Percentiles rank a stretch among this genome's conserved stretches.
Conservation (phyloP, 2,888 invertebrate species). For the Antheraea yamamai region DNA sequence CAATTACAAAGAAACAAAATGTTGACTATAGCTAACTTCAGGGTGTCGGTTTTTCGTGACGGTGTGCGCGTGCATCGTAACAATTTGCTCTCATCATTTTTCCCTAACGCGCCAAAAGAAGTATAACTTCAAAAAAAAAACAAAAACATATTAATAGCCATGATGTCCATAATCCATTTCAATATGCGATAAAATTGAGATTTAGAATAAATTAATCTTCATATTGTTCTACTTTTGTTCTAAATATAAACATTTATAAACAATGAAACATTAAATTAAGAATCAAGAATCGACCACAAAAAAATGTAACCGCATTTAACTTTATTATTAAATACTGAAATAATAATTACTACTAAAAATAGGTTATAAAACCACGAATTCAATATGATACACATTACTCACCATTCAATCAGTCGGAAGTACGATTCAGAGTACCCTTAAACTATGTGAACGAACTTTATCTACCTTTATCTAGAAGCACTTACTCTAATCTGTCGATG, state of each 20-base stretch:
- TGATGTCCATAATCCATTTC: neutral
- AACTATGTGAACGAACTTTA: slow-evolving; percentile 62
- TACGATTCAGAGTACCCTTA: slow-evolving; percentile 35
- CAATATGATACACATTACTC: slow-evolving; percentile 7
- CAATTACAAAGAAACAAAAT: too few species aligned
- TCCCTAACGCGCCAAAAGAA: too few species aligned
- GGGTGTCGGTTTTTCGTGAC: too few species aligned
- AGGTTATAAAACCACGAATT: slow-evolving; percentile 1
- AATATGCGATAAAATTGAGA: neutral
- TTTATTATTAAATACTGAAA: neutral
- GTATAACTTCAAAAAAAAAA: neutral
- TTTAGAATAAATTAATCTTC: neutral
- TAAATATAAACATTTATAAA: neutral
- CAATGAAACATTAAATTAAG: neutral
- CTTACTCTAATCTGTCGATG: slow-evolving; percentile 62
- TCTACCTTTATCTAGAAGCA: slow-evolving; percentile 57
- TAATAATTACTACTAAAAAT: neutral
- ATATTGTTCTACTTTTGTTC: neutral
- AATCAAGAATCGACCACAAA: neutral
- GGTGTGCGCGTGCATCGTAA: too few species aligned
- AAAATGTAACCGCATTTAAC: neutral
- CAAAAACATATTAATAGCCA: neutral
- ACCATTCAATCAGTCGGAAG: slow-evolving; percentile 42
- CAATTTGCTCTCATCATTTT: too few species aligned
- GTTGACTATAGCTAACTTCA: too few species aligned